phyloP scores from a whole-genome alignment of 1,140 invertebrate genomes.

The Melipona quadrifasciata region DNA sequence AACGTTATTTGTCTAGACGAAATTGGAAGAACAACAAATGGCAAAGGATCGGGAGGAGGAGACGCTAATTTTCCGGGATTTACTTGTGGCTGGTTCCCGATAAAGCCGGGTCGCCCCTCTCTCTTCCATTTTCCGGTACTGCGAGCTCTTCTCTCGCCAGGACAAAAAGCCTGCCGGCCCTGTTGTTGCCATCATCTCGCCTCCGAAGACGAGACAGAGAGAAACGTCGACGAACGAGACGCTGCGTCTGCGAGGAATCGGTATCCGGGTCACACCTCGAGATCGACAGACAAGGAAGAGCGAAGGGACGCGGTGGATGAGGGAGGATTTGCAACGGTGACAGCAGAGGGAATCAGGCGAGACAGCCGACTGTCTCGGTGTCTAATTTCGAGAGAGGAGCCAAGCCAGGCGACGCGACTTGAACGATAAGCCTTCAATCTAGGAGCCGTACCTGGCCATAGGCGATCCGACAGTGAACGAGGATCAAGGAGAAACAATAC shows the following conservation, averaged over 20 bases:
- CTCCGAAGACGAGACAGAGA: not conserved
- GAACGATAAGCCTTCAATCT: constrained; percentile 52
- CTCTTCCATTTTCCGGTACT: constrained; percentile 41
- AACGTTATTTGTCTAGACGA: constrained; percentile 5
- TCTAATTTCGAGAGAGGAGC: constrained; percentile 56
- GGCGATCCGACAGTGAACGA: constrained; percentile 30
- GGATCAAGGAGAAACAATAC: constrained; percentile 8
- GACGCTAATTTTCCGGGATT: constrained; percentile 65
- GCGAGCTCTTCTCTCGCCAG: constrained; percentile 3
- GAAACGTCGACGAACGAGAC: too few relatives aligned
- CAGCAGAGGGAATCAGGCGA: constrained; percentile 35
- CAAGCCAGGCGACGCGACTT: constrained; percentile 33
- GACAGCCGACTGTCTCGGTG: constrained; percentile 34
- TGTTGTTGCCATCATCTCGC: constrained; percentile 31
- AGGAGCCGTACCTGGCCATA: constrained; percentile 3
- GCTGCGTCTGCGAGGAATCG: constrained; percentile 15
- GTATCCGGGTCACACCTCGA: constrained; percentile 49
- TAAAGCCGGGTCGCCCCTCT: constrained; percentile 35
- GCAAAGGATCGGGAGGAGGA: constrained; percentile 14
- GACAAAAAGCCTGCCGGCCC: constrained; percentile 42
- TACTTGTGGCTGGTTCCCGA: constrained; percentile 46
- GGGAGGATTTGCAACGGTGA: constrained; percentile 31
- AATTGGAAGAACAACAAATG: constrained; percentile 42
- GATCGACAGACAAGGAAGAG: not conserved
- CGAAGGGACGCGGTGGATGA: not conserved